Evolutionary conservation across 2,113 vertebrate genomes (phyloP).

Genomic region (Pavo muticus): DNA sequence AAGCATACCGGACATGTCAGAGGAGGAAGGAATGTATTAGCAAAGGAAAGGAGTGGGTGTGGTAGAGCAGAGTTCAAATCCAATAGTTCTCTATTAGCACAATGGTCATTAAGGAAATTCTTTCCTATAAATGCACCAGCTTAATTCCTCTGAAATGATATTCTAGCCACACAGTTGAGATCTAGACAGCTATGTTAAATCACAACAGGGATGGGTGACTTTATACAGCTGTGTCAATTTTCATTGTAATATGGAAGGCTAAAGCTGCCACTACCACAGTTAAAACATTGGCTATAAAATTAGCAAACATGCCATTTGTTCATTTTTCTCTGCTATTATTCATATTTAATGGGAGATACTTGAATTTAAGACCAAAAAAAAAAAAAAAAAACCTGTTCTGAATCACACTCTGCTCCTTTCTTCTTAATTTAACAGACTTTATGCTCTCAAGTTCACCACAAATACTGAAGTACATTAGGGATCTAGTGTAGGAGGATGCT

Average conservation of each 20-base stretch:
- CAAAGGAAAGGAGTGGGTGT: background rate
- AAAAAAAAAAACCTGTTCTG: background rate
- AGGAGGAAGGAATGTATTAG: constrained; percentile 30
- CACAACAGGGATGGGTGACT: background rate
- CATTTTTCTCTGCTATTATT: background rate
- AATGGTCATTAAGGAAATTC: background rate
- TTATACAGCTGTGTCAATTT: background rate
- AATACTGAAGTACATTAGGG: background rate
- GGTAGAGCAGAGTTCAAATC: background rate
- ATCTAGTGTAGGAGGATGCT: background rate
- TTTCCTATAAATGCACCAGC: background rate
- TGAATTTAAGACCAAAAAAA: constrained; percentile 5
- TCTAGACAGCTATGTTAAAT: background rate
- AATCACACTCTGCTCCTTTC: background rate
- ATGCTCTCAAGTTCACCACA: background rate
- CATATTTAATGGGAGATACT: constrained; percentile 28
- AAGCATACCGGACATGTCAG: background rate
- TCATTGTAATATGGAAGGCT: background rate
- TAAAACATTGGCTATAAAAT: constrained; percentile 10
- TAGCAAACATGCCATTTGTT: background rate
- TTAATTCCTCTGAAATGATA: background rate
- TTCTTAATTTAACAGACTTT: background rate
- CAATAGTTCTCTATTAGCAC: background rate
- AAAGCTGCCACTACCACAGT: background rate
- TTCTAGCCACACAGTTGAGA: background rate